Evolutionary conservation across 2,113 vertebrate genomes (phyloP).

Genomic region (Zonotrichia leucophrys): DNA sequence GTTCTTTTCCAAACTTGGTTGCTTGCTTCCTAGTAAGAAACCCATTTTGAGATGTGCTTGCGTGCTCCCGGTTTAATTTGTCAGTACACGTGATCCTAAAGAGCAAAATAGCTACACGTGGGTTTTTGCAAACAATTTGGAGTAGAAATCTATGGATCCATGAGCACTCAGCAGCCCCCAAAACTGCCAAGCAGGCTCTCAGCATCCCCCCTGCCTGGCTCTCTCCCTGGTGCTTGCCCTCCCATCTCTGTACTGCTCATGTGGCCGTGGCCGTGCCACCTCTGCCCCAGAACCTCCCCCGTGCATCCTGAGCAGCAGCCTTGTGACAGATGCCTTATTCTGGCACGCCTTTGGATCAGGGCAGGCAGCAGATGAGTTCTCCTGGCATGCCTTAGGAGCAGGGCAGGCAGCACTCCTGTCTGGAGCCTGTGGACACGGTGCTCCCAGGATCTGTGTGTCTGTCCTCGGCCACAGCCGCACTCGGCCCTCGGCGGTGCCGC

Average conservation of each 20-base stretch:
- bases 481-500: fast-evolving
- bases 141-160: neutral
- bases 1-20: neutral
- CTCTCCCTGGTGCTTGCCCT: fast-evolving
- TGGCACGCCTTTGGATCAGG: neutral
- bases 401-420: neutral
- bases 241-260: fast-evolving
- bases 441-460: fast-evolving
- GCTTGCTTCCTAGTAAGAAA: neutral
- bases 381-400: neutral
- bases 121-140: neutral
- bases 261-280: neutral
- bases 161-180: neutral
- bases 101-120: fast-evolving
- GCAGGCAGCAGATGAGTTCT: neutral
- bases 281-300: neutral
- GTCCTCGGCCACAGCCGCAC: neutral
- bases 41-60: neutral
- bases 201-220: neutral
- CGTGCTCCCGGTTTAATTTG: neutral
- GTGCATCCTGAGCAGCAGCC: fast-evolving
- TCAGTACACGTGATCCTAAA: neutral
- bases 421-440: fast-evolving
- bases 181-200: neutral
- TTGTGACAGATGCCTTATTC: neutral